Base-by-base conservation (phyloP, 2,113 vertebrate species). In the Oncorhynchus tshawytscha region DNA sequence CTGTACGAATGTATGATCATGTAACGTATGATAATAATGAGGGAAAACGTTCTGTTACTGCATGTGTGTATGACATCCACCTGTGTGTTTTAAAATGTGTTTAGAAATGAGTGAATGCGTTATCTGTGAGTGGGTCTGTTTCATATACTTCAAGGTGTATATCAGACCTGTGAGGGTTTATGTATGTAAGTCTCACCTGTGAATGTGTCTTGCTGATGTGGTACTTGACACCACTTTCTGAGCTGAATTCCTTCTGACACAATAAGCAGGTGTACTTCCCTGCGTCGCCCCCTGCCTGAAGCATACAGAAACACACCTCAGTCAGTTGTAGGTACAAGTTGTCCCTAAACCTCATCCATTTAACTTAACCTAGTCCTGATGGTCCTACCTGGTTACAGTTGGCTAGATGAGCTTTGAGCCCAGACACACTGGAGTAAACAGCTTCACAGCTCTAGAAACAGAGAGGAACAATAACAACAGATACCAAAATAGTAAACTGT, bases 221-320 rank as follows among this genome's bases (percentile, higher is more conserved):
- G 89, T 99, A 99, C 85, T 99, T 99, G 74, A 99, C 98, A 0
- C 98, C 98, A 0, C 97, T 99, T 86, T 99, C 98, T 0, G 97
- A 99, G 93, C 95, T 96, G 87, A 99, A 99, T 89, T 98, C 97
- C 90, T 99, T 99, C 85, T 98, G 95, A 87, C 97, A 99, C 86
- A 99, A 94, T 64, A 99, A 91, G 86, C 98, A 99, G 59, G 90
- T 91, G 82, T 99, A 99, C 89, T 99, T 99, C 20, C 97, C 97
- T 80, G 96, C 94, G 1, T 93, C 94, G 81, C 96, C 96, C 65
- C 94, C 95, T 22, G 96, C 95, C 98, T 99, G 93, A 18, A 91
- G 91, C 45, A 83, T 72, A 81, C 66, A 85, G 29, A 77, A 79
- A 76, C 70, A 78, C 31, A 79, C 20, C 72, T 48, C 11, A 39